phyloP scores from a whole-genome alignment of 2,113 vertebrate genomes.

The Archilochus colubris region DNA sequence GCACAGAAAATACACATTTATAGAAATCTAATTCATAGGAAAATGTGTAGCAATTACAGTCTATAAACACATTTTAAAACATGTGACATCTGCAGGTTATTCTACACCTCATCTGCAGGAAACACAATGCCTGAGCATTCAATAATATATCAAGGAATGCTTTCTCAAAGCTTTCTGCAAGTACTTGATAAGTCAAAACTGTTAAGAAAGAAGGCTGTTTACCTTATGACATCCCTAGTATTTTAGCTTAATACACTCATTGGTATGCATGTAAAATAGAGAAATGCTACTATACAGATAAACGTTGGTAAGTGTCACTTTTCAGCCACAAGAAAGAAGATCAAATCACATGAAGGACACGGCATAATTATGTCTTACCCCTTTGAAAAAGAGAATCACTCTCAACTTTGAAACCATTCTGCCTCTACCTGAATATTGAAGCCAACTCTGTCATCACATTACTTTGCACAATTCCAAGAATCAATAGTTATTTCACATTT shows the following conservation, averaged over 20 bases:
- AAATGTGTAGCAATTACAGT: neutral
- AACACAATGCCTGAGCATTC: conserved; percentile 14
- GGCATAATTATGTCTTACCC: neutral
- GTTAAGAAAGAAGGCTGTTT: conserved; percentile 25
- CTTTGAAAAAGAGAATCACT: neutral
- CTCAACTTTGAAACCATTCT: neutral
- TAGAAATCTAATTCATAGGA: neutral
- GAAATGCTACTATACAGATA: neutral
- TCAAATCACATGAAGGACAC: conserved; percentile 13
- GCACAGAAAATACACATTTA: neutral
- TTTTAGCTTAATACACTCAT: conserved; percentile 22
- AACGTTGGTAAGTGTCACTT: neutral
- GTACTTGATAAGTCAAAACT: conserved; percentile 20
- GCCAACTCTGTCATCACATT: neutral
- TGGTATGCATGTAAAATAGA: neutral
- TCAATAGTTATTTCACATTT: neutral
- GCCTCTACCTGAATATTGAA: neutral
- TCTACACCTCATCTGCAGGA: conserved; percentile 5
- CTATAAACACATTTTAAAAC: neutral
- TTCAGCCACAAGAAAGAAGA: conserved; percentile 11
- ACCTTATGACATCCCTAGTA: neutral
- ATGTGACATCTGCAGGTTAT: neutral
- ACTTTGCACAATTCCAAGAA: neutral
- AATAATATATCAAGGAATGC: neutral
- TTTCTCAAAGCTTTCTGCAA: conserved; percentile 18